These are phyloP conservation scores for Plumapathes pennacea DNA, from an alignment of 92 coral and sea anemone species.

Conservation along the genomic window DNA sequence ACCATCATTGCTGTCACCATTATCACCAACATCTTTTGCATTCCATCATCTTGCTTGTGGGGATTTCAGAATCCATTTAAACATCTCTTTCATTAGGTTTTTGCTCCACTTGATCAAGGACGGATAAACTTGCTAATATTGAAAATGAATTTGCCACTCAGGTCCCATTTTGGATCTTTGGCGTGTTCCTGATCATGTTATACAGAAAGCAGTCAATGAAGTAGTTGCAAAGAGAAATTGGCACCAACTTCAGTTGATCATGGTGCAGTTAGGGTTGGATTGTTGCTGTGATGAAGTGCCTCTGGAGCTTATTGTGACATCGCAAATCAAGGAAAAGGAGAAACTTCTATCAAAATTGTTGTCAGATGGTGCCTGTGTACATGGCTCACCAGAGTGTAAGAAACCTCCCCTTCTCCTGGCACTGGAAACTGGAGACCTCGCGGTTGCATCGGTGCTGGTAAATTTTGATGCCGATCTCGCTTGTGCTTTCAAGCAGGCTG, in stretches of 20 bases:
- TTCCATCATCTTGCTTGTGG: no score
- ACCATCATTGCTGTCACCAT: no score
- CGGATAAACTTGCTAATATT: background rate
- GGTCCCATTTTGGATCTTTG: no score
- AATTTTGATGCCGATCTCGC: conserved; percentile 18
- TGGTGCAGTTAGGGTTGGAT: conserved; percentile 23
- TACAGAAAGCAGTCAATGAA: conserved; percentile 46
- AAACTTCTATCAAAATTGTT: conserved; percentile 11
- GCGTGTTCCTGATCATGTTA: conserved; percentile 10
- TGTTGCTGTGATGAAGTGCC: conserved; percentile 29
- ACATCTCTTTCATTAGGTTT: background rate
- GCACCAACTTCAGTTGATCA: conserved; percentile 45
- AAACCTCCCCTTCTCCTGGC: conserved; percentile 39
- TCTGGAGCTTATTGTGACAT: conserved; percentile 21
- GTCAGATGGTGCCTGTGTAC: conserved; percentile 28
- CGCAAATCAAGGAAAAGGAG: conserved; percentile 5
- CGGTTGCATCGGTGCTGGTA: conserved; percentile 20
- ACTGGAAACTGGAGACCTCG: conserved; percentile 37
- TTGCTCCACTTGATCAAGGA: background rate
- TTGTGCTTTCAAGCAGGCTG: conserved; percentile 7
- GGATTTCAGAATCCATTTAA: no score
- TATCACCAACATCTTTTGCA: no score
- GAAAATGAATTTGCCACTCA: no score
- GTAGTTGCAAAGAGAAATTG: conserved; percentile 35
- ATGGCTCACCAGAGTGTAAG: conserved; percentile 36